Base-by-base conservation (phyloP, 1,140 invertebrate species). In the Triops cancriformis region DNA sequence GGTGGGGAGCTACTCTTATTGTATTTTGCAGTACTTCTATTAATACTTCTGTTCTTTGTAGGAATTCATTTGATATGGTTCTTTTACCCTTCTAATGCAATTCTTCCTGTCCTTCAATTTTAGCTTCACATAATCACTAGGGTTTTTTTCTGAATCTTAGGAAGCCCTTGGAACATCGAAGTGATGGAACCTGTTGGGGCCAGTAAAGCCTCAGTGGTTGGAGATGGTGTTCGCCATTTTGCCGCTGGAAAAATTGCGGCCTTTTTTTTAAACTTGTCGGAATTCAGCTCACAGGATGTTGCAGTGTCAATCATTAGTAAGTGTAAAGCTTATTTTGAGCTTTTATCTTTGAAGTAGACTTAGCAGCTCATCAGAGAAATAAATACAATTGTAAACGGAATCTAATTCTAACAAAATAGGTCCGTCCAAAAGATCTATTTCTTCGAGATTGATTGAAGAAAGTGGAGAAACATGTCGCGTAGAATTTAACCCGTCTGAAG, bases 401-500 rank as follows among this genome's bases (percentile, higher is more conserved):
- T 72, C 31, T 7, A 37, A 2, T 37, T 37, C 7, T 2, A 37
- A 11, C 31, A 4, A 37, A 80, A 10, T 80, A 86, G 90, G 90
- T 77, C 92, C 91, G 26, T 90, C 90, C 26, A 90, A 92, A 81
- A 86, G 90, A 42, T 88, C 89, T 28, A 87, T 92, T 74, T 80
- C 88, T n/a, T 89, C 90, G 5, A 86, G 89, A 81, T 90, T 93
- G 76, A 85, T 92, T 78, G 90, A 91, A 83, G 90, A 91, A 80
- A 89, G 91, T 80, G 90, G 26, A 12, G 72, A 23, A 26, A 27
- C 72, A 41, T 64, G 75, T 26, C 77, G 73, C 74, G 91, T 97
- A 42, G 94, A 97, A 84, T 98, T 97, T 84, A 92, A 91, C 43
- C 94, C 95, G 12, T 91, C 89, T 72, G 95, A 97, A 87, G 94